A percentile compares a stretch with the other conserved stretches of the same genome.
Conservation (phyloP, 1,140 invertebrate genomes). For the Melipona quadrifasciata region DNA sequence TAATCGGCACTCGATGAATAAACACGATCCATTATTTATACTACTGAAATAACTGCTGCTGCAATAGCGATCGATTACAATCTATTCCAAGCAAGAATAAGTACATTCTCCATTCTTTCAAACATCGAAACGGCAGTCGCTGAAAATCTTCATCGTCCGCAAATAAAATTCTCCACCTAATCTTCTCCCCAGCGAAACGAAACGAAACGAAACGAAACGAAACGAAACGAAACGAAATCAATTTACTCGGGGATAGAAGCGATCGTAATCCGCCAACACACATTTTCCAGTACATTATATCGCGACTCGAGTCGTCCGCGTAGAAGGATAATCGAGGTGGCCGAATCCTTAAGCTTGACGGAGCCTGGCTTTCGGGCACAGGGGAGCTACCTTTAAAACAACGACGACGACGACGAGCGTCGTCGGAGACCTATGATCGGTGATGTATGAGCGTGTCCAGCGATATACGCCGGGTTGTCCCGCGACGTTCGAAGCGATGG, state of each 20-base stretch:
- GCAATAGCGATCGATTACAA: background rate
- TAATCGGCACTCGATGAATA: too few relatives aligned
- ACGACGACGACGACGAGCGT: background rate
- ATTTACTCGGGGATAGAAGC: background rate
- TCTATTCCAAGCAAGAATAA: background rate
- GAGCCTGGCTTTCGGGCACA: background rate
- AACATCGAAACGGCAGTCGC: background rate
- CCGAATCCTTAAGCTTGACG: background rate
- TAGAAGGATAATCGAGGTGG: background rate
- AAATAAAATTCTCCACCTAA: background rate
- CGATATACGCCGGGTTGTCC: conserved; percentile 20
- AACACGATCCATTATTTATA: too few relatives aligned
- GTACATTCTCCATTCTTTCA: background rate
- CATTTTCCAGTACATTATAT: background rate
- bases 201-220: background rate
- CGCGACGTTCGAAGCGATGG: conserved; percentile 44
- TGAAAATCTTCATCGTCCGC: background rate
- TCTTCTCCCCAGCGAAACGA: background rate
- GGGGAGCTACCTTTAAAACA: background rate
- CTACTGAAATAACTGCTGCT: too few relatives aligned
- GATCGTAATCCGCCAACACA: background rate
- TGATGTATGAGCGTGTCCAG: conserved; percentile 28
- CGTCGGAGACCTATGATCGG: background rate
- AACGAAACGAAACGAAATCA: background rate
- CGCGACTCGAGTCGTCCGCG: too few relatives aligned